Conservation (phyloP, 1,140 invertebrate genomes). For the Anastatus disparis region DNA sequence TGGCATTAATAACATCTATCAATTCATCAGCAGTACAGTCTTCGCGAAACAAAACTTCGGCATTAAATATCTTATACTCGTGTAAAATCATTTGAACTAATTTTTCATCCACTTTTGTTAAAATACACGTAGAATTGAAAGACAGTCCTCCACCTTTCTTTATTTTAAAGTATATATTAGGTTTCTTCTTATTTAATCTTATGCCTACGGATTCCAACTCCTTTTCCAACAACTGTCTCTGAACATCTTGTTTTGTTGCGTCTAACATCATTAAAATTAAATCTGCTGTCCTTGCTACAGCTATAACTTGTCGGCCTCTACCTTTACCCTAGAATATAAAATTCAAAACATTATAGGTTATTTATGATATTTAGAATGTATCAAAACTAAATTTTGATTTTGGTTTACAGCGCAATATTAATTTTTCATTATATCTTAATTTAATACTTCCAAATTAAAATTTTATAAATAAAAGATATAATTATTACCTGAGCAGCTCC, state of each 20-base stretch:
- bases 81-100: constrained; percentile 98
- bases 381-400: neutral
- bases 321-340: constrained; percentile 58
- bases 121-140: constrained; percentile 95
- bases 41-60: constrained; percentile 96
- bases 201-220: constrained; percentile 98
- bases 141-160: constrained; percentile 98
- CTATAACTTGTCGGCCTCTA: constrained; percentile 83
- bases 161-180: constrained; percentile 98
- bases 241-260: constrained; percentile 96
- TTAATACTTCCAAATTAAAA: no score
- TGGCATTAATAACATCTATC: constrained; percentile 98
- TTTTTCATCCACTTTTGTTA: constrained; percentile 97
- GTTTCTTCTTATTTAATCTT: constrained; percentile 91
- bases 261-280: constrained; percentile 99
- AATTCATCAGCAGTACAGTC: constrained; percentile 96
- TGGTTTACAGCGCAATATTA: neutral
- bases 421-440: neutral
- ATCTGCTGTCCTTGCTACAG: constrained; percentile 95
- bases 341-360: constrained; percentile 7
- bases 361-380: neutral
- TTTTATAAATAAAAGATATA: no score
- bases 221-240: constrained; percentile 87
- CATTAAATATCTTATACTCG: constrained; percentile 99
- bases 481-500: constrained; percentile 84